These are phyloP conservation scores for Tamandua tetradactyla DNA, from an alignment of 2,797 vertebrate species.

Conservation along the genomic window DNA sequence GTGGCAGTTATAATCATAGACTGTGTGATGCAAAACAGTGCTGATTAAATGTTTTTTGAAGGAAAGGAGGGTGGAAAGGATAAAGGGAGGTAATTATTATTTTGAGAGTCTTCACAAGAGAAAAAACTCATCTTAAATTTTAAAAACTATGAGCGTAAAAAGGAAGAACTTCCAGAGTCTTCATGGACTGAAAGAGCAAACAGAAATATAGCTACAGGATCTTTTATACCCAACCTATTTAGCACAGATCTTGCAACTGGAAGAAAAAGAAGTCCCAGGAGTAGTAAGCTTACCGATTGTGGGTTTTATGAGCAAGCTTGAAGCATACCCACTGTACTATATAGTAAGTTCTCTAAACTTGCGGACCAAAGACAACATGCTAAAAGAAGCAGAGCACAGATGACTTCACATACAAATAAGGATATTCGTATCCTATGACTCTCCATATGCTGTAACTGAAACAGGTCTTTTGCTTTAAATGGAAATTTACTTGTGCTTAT, in stretches of 20 bases:
- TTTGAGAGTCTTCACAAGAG: neutral
- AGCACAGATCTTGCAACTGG: neutral
- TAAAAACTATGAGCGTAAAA: neutral
- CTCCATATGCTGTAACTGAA: neutral
- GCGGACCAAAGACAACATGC: neutral
- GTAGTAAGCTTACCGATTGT: neutral
- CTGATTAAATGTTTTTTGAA: neutral
- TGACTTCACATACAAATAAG: neutral
- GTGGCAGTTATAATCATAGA: neutral
- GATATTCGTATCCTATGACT: neutral
- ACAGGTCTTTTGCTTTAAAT: neutral
- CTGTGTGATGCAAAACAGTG: neutral
- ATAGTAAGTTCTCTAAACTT: conserved; percentile 25
- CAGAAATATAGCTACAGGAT: neutral
- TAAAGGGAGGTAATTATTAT: neutral
- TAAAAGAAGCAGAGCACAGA: neutral
- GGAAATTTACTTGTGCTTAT: conserved; percentile 34
- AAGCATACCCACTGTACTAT: neutral
- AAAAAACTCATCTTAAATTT: conserved; percentile 16
- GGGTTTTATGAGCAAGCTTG: neutral
- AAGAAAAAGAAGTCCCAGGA: neutral
- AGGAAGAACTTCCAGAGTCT: neutral
- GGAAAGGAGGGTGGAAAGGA: neutral
- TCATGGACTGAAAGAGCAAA: neutral
- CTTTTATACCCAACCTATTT: neutral